Evolutionary conservation across 2,113 vertebrate species (phyloP).

Genomic region (Hippocampus comes): DNA sequence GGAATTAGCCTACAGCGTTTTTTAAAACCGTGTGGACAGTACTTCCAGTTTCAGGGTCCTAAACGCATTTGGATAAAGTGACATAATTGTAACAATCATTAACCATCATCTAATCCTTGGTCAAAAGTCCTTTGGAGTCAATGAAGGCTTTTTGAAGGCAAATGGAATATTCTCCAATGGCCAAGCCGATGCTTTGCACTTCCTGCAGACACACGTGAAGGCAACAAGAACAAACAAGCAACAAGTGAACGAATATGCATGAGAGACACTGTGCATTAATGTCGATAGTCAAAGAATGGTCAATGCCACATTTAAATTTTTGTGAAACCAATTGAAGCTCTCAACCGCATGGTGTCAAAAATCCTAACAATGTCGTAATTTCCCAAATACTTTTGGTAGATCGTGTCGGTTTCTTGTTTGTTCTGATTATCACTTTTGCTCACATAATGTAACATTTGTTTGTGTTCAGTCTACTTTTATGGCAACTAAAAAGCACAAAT

Average conservation of each 20-base stretch:
- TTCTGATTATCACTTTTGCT: too few relatives aligned
- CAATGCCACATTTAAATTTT: background rate
- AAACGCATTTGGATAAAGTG: background rate
- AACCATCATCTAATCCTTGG: background rate
- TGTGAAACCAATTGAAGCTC: background rate
- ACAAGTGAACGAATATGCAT: background rate
- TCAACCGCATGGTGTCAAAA: background rate
- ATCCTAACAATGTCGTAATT: too few relatives aligned
- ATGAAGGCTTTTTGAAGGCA: background rate
- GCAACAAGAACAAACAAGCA: background rate
- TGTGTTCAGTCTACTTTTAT: too few relatives aligned
- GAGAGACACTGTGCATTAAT: too few relatives aligned
- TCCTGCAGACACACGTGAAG: background rate
- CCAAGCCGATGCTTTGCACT: background rate
- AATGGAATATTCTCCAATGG: background rate
- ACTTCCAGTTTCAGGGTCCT: background rate
- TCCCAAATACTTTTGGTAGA: too few relatives aligned
- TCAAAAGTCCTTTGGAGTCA: background rate
- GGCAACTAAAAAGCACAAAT: too few relatives aligned
- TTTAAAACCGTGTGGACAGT: background rate
- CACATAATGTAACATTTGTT: too few relatives aligned
- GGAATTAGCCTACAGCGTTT: background rate
- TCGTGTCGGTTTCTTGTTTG: too few relatives aligned
- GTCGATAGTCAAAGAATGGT: background rate
- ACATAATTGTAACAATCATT: background rate